Base-by-base conservation (phyloP, 2,797 vertebrate species). In the Gymnoscopelus microlampas region DNA sequence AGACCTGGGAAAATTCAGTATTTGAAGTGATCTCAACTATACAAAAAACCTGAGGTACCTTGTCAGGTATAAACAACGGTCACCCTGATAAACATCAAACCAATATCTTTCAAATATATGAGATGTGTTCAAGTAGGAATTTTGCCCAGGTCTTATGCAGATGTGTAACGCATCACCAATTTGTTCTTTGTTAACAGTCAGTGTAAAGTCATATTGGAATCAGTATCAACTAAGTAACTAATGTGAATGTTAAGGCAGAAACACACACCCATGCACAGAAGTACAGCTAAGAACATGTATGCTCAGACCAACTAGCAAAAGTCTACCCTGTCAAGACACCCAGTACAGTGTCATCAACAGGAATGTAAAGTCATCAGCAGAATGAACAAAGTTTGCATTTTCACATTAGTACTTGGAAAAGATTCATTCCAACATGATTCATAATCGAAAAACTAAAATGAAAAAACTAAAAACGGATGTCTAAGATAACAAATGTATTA, bases 201-300 rank as follows among this genome's bases (percentile, higher is more conserved):
- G 10, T 9, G 24, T 3, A 71, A 67, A 3, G 54, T 77, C 53
- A 5, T 10, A 2, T 57, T 60, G 47, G 53, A 60, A n/a, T 59
- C 39, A 19, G 3, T 3, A 19, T 66, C 61, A 2, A 14, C 70
- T 70, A 63, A 60, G 81, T 39, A 71, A 70, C 68, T 74, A 39
- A n/a, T 60, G 53, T 53, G 55, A 66, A 58, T 59, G 70, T 82
- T 86, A 89, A 88, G 86, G 83, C 80, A 82, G 66, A 73, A 67
- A 79, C 19, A 50, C n/a, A 48, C 4, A 24, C 2, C 3, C 59
- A 57, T n/a, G 14, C 35, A 5, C 19, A 24, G 15, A 11, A 19
- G 3, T 10, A 32, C 60, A 68, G 11, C 29, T 19, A 35, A 35
- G 32, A 35, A 35, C 32, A 35, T 35, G 32, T 35, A 35, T 35